phyloP scores from a whole-genome alignment of 2,888 invertebrate species.

The Acronicta psi region DNA sequence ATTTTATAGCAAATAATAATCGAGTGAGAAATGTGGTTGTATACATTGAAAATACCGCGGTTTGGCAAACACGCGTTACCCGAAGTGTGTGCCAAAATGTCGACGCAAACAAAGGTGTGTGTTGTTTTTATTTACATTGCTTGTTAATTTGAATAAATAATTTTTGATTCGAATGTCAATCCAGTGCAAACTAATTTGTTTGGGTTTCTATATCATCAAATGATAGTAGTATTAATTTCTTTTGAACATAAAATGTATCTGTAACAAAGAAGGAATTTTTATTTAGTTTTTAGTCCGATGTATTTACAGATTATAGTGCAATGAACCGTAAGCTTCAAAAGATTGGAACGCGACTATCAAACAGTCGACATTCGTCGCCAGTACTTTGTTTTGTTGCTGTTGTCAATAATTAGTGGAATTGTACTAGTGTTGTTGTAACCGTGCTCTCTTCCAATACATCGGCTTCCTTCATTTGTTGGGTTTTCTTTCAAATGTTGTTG shows the following conservation, averaged over 20 bases:
- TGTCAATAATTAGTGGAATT: slow-evolving; percentile 25
- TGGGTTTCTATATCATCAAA: too few species aligned
- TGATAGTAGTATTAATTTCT: slow-evolving; percentile 7
- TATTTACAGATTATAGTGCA: slow-evolving; percentile 1
- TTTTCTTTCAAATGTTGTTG: slow-evolving; percentile 1
- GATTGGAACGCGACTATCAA: slow-evolving; percentile 19
- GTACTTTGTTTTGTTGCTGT: slow-evolving; percentile 27
- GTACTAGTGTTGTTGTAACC: slow-evolving; percentile 20
- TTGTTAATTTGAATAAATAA: slow-evolving; percentile 27
- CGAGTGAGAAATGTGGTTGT: slow-evolving; percentile 65
- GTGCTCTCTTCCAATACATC: slow-evolving; percentile 17
- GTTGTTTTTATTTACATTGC: slow-evolving; percentile 69
- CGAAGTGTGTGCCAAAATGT: slow-evolving; percentile 77
- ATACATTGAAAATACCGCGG: slow-evolving; percentile 61
- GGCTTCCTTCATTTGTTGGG: slow-evolving; percentile 21
- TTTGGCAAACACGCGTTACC: slow-evolving; percentile 68
- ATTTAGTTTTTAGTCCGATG: not conserved
- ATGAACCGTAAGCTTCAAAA: not conserved
- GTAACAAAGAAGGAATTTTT: not conserved
- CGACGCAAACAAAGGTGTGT: slow-evolving; percentile 66
- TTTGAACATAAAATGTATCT: not conserved
- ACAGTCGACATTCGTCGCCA: slow-evolving; percentile 30
- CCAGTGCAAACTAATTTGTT: too few species aligned
- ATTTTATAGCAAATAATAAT: slow-evolving; percentile 38
- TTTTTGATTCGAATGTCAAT: slow-evolving; percentile 1